These are phyloP conservation scores for Doryteuthis pealeii DNA, from an alignment of 1,140 invertebrate species.

Conservation along the genomic window DNA sequence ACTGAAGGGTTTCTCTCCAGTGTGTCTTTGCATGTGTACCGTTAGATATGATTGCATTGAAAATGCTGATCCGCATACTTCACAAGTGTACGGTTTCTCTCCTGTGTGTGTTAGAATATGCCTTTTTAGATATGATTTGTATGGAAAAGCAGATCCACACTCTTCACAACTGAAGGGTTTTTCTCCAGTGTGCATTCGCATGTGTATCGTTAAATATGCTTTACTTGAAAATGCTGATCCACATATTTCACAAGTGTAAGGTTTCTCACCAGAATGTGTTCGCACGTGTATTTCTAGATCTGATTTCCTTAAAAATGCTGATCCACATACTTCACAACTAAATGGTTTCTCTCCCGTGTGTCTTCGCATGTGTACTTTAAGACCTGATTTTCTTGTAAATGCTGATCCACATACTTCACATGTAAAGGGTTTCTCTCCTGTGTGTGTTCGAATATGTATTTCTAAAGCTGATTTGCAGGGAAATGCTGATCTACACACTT, in stretches of 20 bases:
- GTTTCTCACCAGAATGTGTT: conserved; percentile 2
- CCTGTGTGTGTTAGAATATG: too few relatives aligned
- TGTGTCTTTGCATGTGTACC: too few relatives aligned
- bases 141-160: too few relatives aligned
- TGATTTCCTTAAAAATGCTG: background rate
- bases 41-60: too few relatives aligned
- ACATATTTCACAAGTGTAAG: background rate
- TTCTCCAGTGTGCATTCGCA: background rate
- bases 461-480: too few relatives aligned
- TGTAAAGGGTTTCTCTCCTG: background rate
- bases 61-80: too few relatives aligned
- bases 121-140: too few relatives aligned
- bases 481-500: conserved; percentile 18
- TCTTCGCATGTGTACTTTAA: background rate
- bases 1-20: too few relatives aligned
- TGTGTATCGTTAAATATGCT: background rate
- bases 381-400: background rate
- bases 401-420: background rate
- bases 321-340: background rate
- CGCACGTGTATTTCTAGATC: background rate
- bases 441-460: too few relatives aligned
- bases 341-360: conserved; percentile 4
- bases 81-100: too few relatives aligned
- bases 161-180: background rate
- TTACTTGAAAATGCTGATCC: background rate